Evolutionary conservation across 2,113 vertebrate species (phyloP).

Genomic region (Microcebus lehilahytsara): DNA sequence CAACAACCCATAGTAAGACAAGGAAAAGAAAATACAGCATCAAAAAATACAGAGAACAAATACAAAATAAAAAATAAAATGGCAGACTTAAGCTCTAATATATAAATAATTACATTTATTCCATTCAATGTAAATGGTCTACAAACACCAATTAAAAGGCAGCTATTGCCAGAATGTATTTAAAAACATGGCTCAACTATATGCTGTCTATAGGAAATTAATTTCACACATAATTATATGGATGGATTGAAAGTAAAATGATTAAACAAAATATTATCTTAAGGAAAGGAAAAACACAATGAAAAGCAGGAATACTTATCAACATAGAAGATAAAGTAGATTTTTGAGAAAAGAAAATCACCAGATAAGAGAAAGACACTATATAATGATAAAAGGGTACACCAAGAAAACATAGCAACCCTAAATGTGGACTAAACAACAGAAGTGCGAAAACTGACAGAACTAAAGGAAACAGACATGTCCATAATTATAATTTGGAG

Average conservation of each 20-base stretch:
- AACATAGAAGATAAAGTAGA: not conserved
- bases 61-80: not conserved
- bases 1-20: not conserved
- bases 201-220: not conserved
- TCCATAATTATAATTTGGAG: not conserved
- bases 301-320: not conserved
- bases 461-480: not conserved
- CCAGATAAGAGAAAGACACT: not conserved
- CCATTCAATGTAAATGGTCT: not conserved
- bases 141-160: slow-evolving; percentile 8
- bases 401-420: not conserved
- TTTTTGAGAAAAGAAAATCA: not conserved
- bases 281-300: not conserved
- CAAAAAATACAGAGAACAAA: not conserved
- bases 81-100: not conserved
- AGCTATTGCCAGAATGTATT: not conserved
- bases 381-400: not conserved
- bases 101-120: not conserved
- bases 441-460: not conserved
- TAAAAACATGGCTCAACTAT: not conserved
- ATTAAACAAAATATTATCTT: not conserved
- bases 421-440: not conserved
- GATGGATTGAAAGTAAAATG: not conserved
- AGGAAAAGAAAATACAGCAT: not conserved
- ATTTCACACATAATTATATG: slow-evolving; percentile 15